Percentiles rank a stretch among this genome's conserved stretches.
Conservation (phyloP, 2,797 vertebrate species). For the Bucorvus abyssinicus region DNA sequence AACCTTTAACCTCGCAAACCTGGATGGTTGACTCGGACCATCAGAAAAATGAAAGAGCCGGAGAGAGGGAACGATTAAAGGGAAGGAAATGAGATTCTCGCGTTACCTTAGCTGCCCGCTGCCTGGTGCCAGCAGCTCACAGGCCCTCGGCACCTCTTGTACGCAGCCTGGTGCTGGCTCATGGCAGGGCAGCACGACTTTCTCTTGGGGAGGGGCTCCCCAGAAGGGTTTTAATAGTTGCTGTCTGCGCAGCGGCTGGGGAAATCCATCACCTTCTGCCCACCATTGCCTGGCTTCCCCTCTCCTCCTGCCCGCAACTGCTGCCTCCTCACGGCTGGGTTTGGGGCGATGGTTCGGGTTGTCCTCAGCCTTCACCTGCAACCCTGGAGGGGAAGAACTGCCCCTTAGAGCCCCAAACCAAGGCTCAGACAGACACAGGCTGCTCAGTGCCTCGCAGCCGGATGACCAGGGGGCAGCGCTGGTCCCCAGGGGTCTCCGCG, state of each 20-base stretch:
- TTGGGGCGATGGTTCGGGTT: neutral
- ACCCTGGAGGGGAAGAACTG: neutral
- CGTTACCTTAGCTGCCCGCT: slow-evolving; percentile 44
- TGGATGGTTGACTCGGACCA: neutral
- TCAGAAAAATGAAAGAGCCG: neutral
- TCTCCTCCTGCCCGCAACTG: slow-evolving; percentile 12
- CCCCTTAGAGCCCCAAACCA: neutral
- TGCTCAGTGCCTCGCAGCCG: rapidly evolving
- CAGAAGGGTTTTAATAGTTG: slow-evolving; percentile 45
- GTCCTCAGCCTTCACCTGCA: slow-evolving; percentile 19
- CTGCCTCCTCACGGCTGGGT: neutral
- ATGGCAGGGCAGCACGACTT: neutral
- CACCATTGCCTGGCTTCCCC: slow-evolving; percentile 24
- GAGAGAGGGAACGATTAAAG: slow-evolving; percentile 7
- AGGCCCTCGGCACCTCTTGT: neutral
- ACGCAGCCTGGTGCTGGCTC: neutral
- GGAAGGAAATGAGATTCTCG: slow-evolving; percentile 7
- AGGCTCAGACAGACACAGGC: neutral
- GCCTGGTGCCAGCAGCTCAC: neutral
- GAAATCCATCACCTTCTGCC: slow-evolving; percentile 9
- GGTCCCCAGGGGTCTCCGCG: neutral
- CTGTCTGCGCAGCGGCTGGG: slow-evolving; percentile 20
- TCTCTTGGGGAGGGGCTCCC: slow-evolving; percentile 44
- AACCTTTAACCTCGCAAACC: neutral
- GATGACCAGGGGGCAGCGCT: rapidly evolving